Percentiles rank a stretch among this genome's conserved stretches.
These are phyloP conservation scores for Akabosia matsudoensis DNA, from an alignment of 1,140 invertebrate species.

Conservation along the genomic window DNA sequence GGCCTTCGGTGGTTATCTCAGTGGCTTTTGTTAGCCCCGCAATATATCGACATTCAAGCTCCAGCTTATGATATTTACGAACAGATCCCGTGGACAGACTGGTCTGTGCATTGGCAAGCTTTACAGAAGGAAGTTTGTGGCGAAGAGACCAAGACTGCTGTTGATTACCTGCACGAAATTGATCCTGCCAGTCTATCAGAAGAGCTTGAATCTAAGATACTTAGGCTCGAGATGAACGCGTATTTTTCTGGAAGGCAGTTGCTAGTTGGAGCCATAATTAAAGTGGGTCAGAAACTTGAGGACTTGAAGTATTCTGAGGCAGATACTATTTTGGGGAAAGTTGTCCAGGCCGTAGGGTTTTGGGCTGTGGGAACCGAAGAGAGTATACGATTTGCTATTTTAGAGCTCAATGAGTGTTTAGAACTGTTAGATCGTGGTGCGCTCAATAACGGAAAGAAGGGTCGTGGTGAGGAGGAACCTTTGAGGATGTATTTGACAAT, in stretches of 20 bases:
- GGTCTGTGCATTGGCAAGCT: conserved; percentile 11
- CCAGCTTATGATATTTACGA: conserved; percentile 10
- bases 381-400: neutral
- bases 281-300: neutral
- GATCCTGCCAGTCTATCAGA: neutral
- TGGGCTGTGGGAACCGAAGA: neutral
- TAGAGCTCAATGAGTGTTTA: neutral
- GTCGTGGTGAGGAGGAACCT: neutral
- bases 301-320: neutral
- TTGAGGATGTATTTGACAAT: neutral
- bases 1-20: neutral
- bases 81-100: conserved; percentile 10
- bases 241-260: conserved; percentile 19
- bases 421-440: neutral
- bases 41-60: neutral
- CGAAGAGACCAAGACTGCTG: neutral
- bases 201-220: neutral
- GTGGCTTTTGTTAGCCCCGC: neutral
- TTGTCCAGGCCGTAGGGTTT: neutral
- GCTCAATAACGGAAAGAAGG: neutral
- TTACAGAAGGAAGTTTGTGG: conserved; percentile 12
- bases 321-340: neutral
- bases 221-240: neutral
- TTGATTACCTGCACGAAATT: conserved; percentile 13
- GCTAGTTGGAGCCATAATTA: neutral